Conservation (phyloP, 64 coral and sea anemone species). For the Porites australiensis region DNA sequence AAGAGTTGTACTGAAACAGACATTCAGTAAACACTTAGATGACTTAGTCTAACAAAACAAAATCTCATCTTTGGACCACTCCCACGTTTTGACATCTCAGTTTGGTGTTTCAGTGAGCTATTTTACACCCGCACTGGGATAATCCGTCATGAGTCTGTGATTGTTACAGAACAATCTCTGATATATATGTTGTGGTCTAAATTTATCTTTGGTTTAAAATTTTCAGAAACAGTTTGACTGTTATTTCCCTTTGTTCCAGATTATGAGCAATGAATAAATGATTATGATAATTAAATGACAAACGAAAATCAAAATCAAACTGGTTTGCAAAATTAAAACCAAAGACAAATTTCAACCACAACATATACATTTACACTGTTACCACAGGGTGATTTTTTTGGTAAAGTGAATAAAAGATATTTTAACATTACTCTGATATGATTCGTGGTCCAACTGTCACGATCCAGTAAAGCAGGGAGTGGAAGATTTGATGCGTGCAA, state of each 20-base stretch:
- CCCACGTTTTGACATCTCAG: conserved; percentile 27
- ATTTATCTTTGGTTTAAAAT: too few relatives aligned
- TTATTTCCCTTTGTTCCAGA: too few relatives aligned
- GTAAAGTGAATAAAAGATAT: conserved; percentile 5
- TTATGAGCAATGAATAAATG: too few relatives aligned
- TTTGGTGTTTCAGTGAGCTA: conserved; percentile 24
- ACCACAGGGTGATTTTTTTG: not conserved
- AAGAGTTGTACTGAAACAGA: conserved; percentile 46
- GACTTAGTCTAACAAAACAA: conserved; percentile 30
- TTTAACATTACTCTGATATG: conserved; percentile 12
- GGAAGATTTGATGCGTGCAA: conserved; percentile 32
- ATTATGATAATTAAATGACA: too few relatives aligned
- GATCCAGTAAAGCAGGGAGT: conserved; percentile 18
- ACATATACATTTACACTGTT: not conserved
- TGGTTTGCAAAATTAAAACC: too few relatives aligned
- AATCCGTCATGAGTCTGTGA: conserved; percentile 35
- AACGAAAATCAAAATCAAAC: too few relatives aligned
- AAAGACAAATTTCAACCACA: too few relatives aligned
- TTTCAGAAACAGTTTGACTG: too few relatives aligned
- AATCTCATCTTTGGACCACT: conserved; percentile 23
- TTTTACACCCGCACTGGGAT: conserved; percentile 14
- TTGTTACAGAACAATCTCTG: conserved; percentile 23
- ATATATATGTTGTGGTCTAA: not conserved
- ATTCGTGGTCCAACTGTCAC: not conserved
- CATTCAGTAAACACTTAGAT: conserved; percentile 29